Base-by-base conservation (phyloP, 2,888 invertebrate species). In the Hoplodrina blanda region DNA sequence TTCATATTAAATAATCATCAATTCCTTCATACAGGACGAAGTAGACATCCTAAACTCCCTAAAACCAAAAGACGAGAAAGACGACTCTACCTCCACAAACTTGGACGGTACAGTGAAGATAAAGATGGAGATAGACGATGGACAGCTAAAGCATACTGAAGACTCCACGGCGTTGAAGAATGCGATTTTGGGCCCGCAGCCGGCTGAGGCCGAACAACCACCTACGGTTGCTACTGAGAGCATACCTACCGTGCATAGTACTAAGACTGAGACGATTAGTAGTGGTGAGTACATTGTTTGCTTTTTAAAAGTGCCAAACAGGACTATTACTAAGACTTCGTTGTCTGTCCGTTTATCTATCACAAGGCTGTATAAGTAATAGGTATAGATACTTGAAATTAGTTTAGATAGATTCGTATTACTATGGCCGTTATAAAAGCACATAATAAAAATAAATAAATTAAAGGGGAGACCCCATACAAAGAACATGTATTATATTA, bases 41-140 rank as follows among this genome's bases (percentile, higher is more conserved):
- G 86, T 97, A 20, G 97, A 97, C 84, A 96, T 97, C 7, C 96
- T 98, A 62, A 97, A 97, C 71, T 96, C 97, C 15, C 94, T 97
- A 41, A 97, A 96, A 85, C 96, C 97, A 0, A 97, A 97, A 90
- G 97, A 97, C 61, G 97, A 97, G 72, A 96, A 96, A 77, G 96
- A 96, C 7, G 96, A 93, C 10, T 66, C 85, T 0, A 76, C 84
- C 19, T 68, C 78, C 1, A 85, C 88, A 33, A 81, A 82, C 25
- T 71, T 83, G 0, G 89, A 89, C n/a, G 89, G 90, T 3, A 83
- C 83, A 0, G 76, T 88, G 4, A 94, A 90, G 82, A 90, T 93
- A 25, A 95, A 93, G 84, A 89, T 84, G 2, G 95, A 95, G 73
- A 37, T 78, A 0, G 94, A 94, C 0, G 95, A 94, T 0, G 89